A percentile compares a stretch with the other conserved stretches of the same genome.
phyloP scores from a whole-genome alignment of 1,140 invertebrate genomes.

The Achatina immaculata region DNA sequence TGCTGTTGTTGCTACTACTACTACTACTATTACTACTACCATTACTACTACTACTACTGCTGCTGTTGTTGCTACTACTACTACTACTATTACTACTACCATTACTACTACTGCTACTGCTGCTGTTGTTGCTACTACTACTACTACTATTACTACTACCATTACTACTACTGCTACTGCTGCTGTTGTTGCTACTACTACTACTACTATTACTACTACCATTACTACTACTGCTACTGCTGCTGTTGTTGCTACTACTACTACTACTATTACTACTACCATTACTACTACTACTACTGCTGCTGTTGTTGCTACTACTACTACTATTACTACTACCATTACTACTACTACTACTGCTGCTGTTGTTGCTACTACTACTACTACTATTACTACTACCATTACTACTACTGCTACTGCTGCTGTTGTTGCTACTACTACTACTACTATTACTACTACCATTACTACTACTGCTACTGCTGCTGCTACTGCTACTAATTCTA shows the following conservation, averaged over 20 bases:
- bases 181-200: constrained; percentile 13
- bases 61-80: neutral
- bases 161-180: constrained; percentile 2
- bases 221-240: constrained; percentile 10
- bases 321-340: constrained; percentile 11
- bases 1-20: no score
- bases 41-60: no score
- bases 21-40: no score
- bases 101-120: neutral
- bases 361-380: constrained; percentile 16
- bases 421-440: neutral
- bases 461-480: constrained; percentile 1
- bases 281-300: constrained; percentile 3
- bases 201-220: constrained; percentile 22
- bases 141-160: constrained; percentile 12
- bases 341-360: constrained; percentile 5
- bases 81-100: constrained; percentile 5
- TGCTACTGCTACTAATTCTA: neutral
- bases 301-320: neutral
- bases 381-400: constrained; percentile 17
- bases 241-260: neutral
- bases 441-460: constrained; percentile 17
- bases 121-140: neutral
- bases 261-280: constrained; percentile 22
- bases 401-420: constrained; percentile 13